Percentiles rank a stretch among this genome's conserved stretches.
phyloP scores from a whole-genome alignment of 2,888 invertebrate genomes.

The Desoria tigrina region DNA sequence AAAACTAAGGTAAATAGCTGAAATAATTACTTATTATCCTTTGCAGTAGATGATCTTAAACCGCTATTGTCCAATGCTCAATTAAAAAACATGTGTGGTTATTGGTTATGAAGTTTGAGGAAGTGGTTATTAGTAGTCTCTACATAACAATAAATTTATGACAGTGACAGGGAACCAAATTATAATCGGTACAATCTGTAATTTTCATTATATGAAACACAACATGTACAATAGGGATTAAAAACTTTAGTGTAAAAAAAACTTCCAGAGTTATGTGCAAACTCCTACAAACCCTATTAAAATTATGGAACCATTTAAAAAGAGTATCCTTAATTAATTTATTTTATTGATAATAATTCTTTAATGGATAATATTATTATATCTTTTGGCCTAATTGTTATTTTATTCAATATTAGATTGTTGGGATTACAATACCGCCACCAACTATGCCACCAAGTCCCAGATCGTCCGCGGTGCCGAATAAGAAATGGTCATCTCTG shows the following conservation, averaged over 20 bases:
- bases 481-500: slow-evolving; percentile 53
- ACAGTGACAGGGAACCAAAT: too few species aligned
- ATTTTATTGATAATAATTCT: neutral
- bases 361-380: neutral
- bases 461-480: slow-evolving; percentile 49
- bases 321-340: neutral
- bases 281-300: neutral
- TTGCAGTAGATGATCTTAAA: too few species aligned
- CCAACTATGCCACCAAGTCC: slow-evolving; percentile 53
- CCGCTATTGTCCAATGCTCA: too few species aligned
- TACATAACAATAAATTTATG: slow-evolving; percentile 24
- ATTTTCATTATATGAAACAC: too few species aligned
- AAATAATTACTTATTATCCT: too few species aligned
- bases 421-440: slow-evolving; percentile 52
- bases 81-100: too few species aligned
- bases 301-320: slow-evolving; percentile 11
- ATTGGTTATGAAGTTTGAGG: too few species aligned
- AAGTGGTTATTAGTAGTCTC: too few species aligned
- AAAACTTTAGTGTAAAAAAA: too few species aligned
- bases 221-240: too few species aligned
- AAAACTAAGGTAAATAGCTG: slow-evolving; percentile 50
- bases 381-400: too few species aligned
- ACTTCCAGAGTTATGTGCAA: slow-evolving; percentile 1
- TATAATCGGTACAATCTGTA: too few species aligned
- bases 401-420: slow-evolving; percentile 37